Evolutionary conservation across 2,113 vertebrate species (phyloP).

Genomic region (Grallaria varia): DNA sequence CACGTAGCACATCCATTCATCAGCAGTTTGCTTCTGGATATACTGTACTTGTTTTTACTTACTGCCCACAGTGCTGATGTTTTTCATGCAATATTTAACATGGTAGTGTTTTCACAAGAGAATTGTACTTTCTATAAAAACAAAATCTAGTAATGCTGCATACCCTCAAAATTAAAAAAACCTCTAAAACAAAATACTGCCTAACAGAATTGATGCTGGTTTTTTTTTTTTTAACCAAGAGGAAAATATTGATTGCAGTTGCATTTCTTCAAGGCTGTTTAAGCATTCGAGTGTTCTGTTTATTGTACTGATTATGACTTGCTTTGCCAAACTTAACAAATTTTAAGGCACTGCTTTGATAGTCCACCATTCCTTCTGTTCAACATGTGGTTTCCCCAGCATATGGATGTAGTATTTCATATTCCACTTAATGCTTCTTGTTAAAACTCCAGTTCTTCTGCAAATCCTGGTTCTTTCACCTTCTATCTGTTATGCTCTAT

Average conservation of each 20-base stretch:
- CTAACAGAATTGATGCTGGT: background rate
- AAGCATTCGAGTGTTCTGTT: constrained; percentile 46
- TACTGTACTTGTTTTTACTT: background rate
- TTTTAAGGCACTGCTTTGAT: constrained; percentile 58
- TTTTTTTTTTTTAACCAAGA: constrained; percentile 1
- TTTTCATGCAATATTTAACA: background rate
- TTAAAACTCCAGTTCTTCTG: constrained; percentile 48
- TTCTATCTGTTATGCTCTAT: constrained; percentile 25
- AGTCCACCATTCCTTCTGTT: constrained; percentile 59
- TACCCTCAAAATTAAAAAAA: background rate
- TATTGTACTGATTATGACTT: constrained; percentile 55
- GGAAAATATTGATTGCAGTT: constrained; percentile 15
- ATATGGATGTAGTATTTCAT: constrained; percentile 67
- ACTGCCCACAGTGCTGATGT: background rate
- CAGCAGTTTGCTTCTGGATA: background rate
- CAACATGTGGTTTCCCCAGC: constrained; percentile 61
- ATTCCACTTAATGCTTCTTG: constrained; percentile 49
- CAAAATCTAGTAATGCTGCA: background rate
- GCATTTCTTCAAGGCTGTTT: constrained; percentile 56
- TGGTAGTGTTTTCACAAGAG: background rate
- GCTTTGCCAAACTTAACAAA: constrained; percentile 63
- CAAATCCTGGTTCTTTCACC: constrained; percentile 30
- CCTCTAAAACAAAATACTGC: background rate
- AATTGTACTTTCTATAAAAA: background rate
- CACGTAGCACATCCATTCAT: background rate